Evolutionary conservation across 2,797 vertebrate genomes (phyloP).

Genomic region (Tympanoctomys barrerae): DNA sequence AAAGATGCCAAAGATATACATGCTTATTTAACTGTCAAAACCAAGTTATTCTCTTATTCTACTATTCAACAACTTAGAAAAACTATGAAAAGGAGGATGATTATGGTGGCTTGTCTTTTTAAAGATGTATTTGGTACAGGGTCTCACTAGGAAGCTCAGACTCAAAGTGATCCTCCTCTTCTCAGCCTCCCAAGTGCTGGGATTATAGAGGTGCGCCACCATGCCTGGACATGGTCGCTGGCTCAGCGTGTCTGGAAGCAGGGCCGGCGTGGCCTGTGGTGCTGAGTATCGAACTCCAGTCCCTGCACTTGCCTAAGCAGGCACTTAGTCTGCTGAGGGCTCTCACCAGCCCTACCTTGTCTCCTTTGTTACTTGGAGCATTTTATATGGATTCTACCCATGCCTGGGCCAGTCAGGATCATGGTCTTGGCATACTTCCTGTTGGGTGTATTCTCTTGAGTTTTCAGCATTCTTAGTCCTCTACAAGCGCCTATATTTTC

Average conservation of each 20-base stretch:
- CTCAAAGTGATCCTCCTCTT: no score
- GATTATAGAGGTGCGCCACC: no score
- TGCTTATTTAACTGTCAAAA: not conserved
- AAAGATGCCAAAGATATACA: not conserved
- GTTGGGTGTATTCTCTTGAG: not conserved
- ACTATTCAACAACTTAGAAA: not conserved
- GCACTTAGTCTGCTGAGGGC: no score
- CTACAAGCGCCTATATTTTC: not conserved
- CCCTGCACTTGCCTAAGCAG: no score
- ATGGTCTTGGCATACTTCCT: not conserved
- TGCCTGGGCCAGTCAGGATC: not conserved
- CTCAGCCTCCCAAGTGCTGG: no score
- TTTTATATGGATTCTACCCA: not conserved
- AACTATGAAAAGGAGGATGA: slow-evolving; percentile 1
- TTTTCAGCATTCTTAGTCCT: slow-evolving; percentile 4
- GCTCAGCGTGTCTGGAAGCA: no score
- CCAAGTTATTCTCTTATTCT: not conserved
- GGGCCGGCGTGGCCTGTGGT: no score
- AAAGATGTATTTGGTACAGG: no score
- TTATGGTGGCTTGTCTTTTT: not conserved
- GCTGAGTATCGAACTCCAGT: no score
- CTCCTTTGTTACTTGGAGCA: not conserved
- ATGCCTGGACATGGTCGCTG: no score
- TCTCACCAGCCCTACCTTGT: no score
- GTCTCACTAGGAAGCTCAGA: no score